Conservation (phyloP, 2,113 vertebrate genomes). For the Apus apus region DNA sequence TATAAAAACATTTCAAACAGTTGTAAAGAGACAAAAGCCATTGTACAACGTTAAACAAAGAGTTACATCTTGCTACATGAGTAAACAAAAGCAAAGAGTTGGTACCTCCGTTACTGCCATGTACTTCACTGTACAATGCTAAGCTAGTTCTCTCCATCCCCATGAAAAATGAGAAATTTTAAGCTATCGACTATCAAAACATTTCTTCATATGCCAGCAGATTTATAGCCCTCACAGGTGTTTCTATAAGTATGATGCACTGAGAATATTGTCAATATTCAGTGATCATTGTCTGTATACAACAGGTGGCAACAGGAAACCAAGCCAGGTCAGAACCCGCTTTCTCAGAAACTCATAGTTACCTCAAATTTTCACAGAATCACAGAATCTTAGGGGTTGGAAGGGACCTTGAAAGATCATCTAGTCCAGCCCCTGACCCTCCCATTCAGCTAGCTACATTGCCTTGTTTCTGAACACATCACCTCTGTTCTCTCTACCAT, state of each 20-base stretch:
- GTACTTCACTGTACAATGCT: neutral
- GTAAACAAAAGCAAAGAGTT: neutral
- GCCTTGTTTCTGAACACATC: neutral
- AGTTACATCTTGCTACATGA: neutral
- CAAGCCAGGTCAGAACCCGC: neutral
- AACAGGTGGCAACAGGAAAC: neutral
- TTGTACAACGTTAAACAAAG: neutral
- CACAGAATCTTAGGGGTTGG: too few species aligned
- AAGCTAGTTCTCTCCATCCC: neutral
- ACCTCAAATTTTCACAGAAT: neutral
- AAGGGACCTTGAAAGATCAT: too few species aligned
- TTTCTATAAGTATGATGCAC: conserved; percentile 19
- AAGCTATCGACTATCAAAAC: conserved; percentile 35
- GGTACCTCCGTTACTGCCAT: neutral
- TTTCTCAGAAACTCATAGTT: neutral
- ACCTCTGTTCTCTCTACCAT: neutral
- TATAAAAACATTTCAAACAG: neutral
- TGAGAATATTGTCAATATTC: neutral
- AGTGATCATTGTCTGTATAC: neutral
- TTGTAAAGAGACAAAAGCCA: neutral
- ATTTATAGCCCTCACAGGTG: conserved; percentile 16
- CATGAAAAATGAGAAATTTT: conserved; percentile 57
- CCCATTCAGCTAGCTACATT: neutral
- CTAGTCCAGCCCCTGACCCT: neutral
- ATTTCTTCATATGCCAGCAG: conserved; percentile 13